Conservation (phyloP, 2,113 vertebrate genomes). For the Suricata suricatta region DNA sequence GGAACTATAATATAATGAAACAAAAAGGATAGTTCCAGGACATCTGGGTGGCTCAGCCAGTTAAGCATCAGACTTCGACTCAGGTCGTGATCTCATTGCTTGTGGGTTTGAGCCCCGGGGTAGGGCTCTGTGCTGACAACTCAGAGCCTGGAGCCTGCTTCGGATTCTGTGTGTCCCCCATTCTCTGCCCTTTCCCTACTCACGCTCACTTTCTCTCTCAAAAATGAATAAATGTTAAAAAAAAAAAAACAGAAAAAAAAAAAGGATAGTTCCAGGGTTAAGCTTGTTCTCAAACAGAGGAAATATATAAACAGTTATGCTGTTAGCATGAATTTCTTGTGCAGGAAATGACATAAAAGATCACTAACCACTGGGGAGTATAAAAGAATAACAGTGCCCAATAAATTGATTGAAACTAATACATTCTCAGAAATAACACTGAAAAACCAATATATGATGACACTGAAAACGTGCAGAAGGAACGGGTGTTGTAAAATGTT, state of each 20-base stretch:
- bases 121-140: too few relatives aligned
- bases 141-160: too few relatives aligned
- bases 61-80: too few relatives aligned
- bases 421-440: background rate
- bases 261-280: background rate
- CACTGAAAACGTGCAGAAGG: background rate
- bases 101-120: too few relatives aligned
- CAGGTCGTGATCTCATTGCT: too few relatives aligned
- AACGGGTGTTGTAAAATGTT: background rate
- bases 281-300: background rate
- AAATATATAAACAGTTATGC: background rate
- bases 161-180: too few relatives aligned
- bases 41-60: too few relatives aligned
- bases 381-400: background rate
- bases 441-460: background rate
- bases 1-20: background rate
- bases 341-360: background rate
- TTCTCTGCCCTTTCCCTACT: too few relatives aligned
- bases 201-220: too few relatives aligned
- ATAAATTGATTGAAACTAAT: background rate
- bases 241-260: background rate
- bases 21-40: background rate
- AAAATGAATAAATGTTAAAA: too few relatives aligned
- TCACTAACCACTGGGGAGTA: background rate
- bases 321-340: background rate